phyloP scores from a whole-genome alignment of 2,113 vertebrate species.

The Strix aluco region DNA sequence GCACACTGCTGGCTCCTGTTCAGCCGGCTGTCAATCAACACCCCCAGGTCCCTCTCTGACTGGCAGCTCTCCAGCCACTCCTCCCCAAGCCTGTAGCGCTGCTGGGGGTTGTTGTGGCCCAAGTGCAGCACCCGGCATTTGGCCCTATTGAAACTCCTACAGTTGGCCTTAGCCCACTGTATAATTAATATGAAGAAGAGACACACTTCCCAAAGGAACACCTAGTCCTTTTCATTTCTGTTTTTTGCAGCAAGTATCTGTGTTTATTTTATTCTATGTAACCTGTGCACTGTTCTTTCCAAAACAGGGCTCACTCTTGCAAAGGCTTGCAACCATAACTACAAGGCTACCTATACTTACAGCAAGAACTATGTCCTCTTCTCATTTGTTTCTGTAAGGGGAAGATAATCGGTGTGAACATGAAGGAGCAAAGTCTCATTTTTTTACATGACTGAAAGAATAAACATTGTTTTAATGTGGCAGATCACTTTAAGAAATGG shows the following conservation, averaged over 20 bases:
- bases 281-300: not conserved
- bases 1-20: too few relatives aligned
- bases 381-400: not conserved
- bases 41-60: too few relatives aligned
- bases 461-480: not conserved
- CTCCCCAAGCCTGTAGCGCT: too few relatives aligned
- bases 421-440: not conserved
- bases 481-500: not conserved
- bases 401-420: not conserved
- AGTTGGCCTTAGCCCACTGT: too few relatives aligned
- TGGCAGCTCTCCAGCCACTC: too few relatives aligned
- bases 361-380: not conserved
- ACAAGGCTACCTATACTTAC: not conserved
- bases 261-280: constrained; percentile 1
- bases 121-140: too few relatives aligned
- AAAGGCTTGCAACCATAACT: constrained; percentile 32
- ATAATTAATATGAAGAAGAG: constrained; percentile 7
- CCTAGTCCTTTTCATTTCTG: not conserved
- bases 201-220: not conserved
- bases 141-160: too few relatives aligned
- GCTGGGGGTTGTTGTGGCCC: too few relatives aligned
- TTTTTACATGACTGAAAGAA: not conserved
- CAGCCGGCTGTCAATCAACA: too few relatives aligned
- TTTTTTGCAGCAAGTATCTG: not conserved
- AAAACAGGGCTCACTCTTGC: not conserved